Evolutionary conservation across 2,797 vertebrate genomes (phyloP), one percentile per base, ranked within the genome.

Genomic region (Protosalanx chinensis): DNA sequence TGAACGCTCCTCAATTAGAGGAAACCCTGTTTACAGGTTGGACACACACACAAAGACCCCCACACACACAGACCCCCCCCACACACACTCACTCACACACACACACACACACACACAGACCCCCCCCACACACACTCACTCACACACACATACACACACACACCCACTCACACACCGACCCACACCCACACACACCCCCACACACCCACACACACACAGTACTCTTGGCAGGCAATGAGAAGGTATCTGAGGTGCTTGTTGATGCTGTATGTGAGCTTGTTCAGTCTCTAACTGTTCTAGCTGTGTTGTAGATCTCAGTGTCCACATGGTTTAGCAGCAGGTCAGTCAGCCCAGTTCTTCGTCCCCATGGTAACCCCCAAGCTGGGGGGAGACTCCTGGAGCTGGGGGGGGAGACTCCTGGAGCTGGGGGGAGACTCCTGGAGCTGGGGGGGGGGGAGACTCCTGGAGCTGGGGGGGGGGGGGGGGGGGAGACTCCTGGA

Each of bases 241-340:
- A 46, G 7, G 8, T 46, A 12, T 8, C 41, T 12, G 41, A 13
- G 41, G 12, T 46, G 41, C 41, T 46, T 46, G 2, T 46, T 8
- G 2, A 3, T 13, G 41, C 41, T 46, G 41, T 13, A 41, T 12
- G 37, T 13, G 37, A 41, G 37, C 37, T 41, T 41, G 6, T 41
- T 41, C 37, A 10, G 37, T 41, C 10, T 41, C 10, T 0, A 46
- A 46, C 41, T 46, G 41, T 46, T 80, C 72, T 86, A 76, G 62
- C 79, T 85, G 83, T 84, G 86, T 71, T 81, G 81, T 78, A 68
- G 62, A 61, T 75, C 30, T 33, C 81, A 15, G 75, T 84, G 76
- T 79, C 72, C 84, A 87, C 60, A 64, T 82, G 85, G 0, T 72
- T 72, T 89, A 92, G 92, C 92, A 89, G 89, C 80, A 81, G 85